Base-by-base conservation (phyloP, 2,888 invertebrate species). In the Octodonta nipae region DNA sequence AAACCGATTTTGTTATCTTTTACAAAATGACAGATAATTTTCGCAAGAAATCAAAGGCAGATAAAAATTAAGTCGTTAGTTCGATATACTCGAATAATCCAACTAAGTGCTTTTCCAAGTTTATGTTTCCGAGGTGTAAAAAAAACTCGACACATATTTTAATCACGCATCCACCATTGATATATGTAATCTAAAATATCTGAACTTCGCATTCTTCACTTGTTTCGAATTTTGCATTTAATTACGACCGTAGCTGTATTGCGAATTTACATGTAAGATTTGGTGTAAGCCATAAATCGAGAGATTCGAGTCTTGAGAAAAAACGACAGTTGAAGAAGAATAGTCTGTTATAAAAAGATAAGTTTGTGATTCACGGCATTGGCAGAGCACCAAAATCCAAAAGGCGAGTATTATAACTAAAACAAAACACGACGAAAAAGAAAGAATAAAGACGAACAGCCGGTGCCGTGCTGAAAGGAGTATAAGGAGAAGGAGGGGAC, bases 371-470 rank as follows among this genome's bases (percentile, higher is more conserved):
- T 52, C 51, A 52, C 47, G 51, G 38, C 40, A 37, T 38, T 40
- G 38, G 38, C 45, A 42, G 37, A 47, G n/a, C n/a, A 44, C 46
- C 49, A 47, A 54, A 53, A 52, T 50, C 48, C 50, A 45, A 51
- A 54, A 51, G 52, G 50, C 43, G 37, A 40, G 42, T 41, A 44
- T 44, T 45, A 42, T 45, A 22, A 11, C 22, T 22, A 22, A 22
- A 22, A 22, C 22, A 22, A 22, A 22, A 22, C n/a, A n/a, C n/a
- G 30, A 30, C 22, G 22, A 22, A 22, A 22, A 22, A n/a, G n/a
- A n/a, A n/a, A n/a, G n/a, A n/a, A n/a, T n/a, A n/a, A n/a, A n/a
- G n/a, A n/a, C n/a, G n/a, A n/a, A 28, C 32, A 32, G 35, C 22
- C 35, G 35, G 37, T 35, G 32, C 34, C 28, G 24, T 26, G 35